Evolutionary conservation across 2,888 invertebrate genomes (phyloP).

Genomic region (Acrocyrtus sp.): DNA sequence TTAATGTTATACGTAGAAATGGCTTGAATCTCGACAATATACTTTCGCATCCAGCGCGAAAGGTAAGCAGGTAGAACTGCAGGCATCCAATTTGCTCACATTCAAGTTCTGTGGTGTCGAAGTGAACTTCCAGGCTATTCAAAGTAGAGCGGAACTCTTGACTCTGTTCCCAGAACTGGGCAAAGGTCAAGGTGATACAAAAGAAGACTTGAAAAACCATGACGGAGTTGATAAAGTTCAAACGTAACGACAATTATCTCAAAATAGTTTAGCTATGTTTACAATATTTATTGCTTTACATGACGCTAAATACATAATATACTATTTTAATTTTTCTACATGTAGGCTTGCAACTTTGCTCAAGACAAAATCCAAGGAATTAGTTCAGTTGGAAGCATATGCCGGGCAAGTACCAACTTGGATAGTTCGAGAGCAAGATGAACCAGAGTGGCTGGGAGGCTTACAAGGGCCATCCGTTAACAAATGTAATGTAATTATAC

Average conservation of each 20-base stretch:
- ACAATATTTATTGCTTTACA: background rate
- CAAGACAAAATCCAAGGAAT: background rate
- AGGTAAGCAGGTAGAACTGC: too few species aligned
- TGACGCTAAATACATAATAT: background rate
- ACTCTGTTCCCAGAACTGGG: background rate
- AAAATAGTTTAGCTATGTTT: background rate
- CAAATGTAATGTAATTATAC: background rate
- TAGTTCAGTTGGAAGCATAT: constrained; percentile 9
- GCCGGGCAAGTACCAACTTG: constrained; percentile 21
- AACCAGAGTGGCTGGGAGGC: constrained; percentile 9
- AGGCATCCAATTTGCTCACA: too few species aligned
- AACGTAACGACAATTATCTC: background rate
- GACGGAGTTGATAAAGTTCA: constrained; percentile 1
- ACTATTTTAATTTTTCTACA: background rate
- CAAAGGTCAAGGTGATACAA: background rate
- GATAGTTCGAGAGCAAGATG: background rate
- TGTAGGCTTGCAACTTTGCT: constrained; percentile 3
- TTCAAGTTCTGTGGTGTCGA: too few species aligned
- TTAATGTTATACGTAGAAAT: constrained; percentile 11
- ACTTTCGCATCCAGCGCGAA: too few species aligned
- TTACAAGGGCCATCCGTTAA: background rate
- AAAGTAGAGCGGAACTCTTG: background rate
- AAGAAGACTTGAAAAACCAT: background rate
- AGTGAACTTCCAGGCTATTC: too few species aligned
- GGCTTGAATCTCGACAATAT: too few species aligned